Conservation (phyloP, 2,113 vertebrate genomes). For the Beaufortia kweichowensis region DNA sequence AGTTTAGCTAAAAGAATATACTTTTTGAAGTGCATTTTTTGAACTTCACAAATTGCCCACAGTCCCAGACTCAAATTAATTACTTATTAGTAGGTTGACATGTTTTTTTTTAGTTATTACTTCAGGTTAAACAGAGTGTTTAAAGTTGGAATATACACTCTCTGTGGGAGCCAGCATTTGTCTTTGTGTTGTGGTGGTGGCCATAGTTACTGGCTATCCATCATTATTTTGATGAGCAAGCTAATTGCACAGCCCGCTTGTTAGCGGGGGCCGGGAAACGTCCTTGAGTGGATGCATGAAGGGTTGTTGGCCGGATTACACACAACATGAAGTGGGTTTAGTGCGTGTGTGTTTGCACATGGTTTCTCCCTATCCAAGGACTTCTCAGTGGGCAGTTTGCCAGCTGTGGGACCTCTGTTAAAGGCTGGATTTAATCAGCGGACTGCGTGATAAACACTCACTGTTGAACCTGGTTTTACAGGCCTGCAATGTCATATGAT, state of each 20-base stretch:
- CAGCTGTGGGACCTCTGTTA: slow-evolving; percentile 53
- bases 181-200: slow-evolving; percentile 72
- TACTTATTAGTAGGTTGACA: slow-evolving; percentile 51
- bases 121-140: slow-evolving; percentile 4
- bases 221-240: slow-evolving; percentile 81
- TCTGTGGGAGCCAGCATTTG: slow-evolving; percentile 63
- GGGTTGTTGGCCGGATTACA: slow-evolving; percentile 51
- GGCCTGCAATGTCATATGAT: too few relatives aligned
- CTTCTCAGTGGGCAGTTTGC: slow-evolving; percentile 58
- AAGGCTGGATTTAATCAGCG: slow-evolving; percentile 56
- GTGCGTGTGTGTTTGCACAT: slow-evolving; percentile 41
- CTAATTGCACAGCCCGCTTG: slow-evolving; percentile 64
- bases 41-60: too few relatives aligned
- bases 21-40: too few relatives aligned
- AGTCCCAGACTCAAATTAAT: not conserved
- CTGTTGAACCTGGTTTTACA: slow-evolving; percentile 49
- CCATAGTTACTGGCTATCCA: slow-evolving; percentile 77
- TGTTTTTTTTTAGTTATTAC: slow-evolving; percentile 58
- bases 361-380: slow-evolving; percentile 62
- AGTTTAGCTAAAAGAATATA: not conserved
- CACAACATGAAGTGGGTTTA: slow-evolving; percentile 66
- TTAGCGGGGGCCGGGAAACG: slow-evolving; percentile 65
- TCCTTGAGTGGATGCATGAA: slow-evolving; percentile 69
- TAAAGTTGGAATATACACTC: not conserved
- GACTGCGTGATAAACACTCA: slow-evolving; percentile 32